phyloP scores from a whole-genome alignment of 2,113 vertebrate genomes.

The Riparia riparia region DNA sequence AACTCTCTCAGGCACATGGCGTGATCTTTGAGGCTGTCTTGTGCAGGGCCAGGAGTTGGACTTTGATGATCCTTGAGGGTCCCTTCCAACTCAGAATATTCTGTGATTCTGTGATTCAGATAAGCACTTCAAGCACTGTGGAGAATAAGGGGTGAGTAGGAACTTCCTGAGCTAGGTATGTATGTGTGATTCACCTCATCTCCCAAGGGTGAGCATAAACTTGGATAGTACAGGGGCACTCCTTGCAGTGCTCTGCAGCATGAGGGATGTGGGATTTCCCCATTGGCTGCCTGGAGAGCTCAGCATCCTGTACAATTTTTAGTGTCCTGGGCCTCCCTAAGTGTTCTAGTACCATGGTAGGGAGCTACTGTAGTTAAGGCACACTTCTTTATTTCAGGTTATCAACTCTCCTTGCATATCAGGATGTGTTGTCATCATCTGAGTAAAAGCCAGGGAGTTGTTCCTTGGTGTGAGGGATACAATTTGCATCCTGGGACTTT shows the following conservation, averaged over 20 bases:
- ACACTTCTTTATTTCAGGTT: neutral
- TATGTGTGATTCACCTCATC: neutral
- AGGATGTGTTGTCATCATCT: neutral
- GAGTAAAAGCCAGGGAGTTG: neutral
- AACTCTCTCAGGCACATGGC: neutral
- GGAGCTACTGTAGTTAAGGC: neutral
- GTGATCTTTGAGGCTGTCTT: neutral
- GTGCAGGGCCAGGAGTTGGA: neutral
- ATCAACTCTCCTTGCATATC: neutral
- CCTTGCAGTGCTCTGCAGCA: neutral
- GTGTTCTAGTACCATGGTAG: neutral
- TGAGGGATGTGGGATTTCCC: neutral
- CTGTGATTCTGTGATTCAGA: neutral
- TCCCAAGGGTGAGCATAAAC: neutral
- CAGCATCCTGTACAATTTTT: neutral
- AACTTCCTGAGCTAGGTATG: neutral
- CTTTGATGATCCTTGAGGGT: neutral
- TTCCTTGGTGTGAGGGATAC: neutral
- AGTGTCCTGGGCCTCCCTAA: neutral
- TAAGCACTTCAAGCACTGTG: accelerated
- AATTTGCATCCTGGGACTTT: neutral
- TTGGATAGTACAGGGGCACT: neutral
- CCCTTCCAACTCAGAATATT: neutral
- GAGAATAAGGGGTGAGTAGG: neutral
- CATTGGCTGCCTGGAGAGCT: neutral